These are phyloP conservation scores for Margarornis squamiger DNA, from an alignment of 2,797 vertebrate species.

Conservation along the genomic window DNA sequence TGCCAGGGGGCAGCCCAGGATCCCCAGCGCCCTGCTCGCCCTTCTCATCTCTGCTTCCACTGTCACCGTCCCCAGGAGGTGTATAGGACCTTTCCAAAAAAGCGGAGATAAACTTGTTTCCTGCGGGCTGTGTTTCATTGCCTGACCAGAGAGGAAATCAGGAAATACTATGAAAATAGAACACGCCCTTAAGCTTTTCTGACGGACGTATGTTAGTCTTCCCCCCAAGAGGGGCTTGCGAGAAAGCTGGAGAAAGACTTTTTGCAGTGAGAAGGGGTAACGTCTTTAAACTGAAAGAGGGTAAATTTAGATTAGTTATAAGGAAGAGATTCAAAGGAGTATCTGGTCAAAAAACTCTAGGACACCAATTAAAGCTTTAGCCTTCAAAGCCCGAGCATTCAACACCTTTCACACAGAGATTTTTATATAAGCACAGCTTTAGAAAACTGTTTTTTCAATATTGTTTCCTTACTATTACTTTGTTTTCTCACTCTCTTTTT, in stretches of 20 bases:
- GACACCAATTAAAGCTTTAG: background rate
- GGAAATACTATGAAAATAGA: background rate
- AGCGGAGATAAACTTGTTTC: background rate
- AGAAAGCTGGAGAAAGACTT: background rate
- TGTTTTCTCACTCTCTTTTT: background rate
- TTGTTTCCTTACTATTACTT: background rate
- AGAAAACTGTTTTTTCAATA: background rate
- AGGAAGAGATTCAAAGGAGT: background rate
- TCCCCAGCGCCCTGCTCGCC: background rate
- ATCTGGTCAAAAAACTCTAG: background rate
- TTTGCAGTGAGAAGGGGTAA: background rate
- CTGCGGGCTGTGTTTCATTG: background rate
- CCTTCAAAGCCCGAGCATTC: background rate
- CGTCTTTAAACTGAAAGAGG: background rate
- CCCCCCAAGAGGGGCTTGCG: background rate
- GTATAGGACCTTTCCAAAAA: background rate
- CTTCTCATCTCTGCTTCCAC: background rate
- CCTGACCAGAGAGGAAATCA: accelerated
- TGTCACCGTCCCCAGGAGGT: accelerated
- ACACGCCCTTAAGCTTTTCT: background rate
- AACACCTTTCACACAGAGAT: background rate
- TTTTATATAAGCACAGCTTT: background rate
- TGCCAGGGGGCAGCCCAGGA: background rate
- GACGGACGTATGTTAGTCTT: background rate
- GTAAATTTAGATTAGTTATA: background rate